Conservation (phyloP, 2,113 vertebrate species). For the Lipophrys pholis region DNA sequence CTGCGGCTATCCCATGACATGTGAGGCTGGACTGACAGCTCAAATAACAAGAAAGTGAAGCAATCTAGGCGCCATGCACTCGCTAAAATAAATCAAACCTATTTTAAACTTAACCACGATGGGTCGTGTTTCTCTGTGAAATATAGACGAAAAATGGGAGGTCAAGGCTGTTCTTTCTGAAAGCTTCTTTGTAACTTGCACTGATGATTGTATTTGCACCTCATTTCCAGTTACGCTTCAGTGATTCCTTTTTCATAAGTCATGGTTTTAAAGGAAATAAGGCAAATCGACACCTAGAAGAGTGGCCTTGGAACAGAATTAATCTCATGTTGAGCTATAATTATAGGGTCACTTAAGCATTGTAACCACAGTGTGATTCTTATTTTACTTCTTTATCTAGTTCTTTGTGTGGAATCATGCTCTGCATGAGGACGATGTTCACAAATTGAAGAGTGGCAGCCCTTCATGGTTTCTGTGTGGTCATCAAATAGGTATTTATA, state of each 20-base stretch:
- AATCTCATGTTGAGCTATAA: conserved; percentile 32
- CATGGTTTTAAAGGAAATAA: neutral
- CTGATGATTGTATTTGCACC: conserved; percentile 5
- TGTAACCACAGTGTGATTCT: conserved; percentile 37
- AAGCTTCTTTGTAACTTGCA: conserved; percentile 15
- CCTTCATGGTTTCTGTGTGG: conserved; percentile 5
- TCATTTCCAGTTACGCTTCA: conserved; percentile 21
- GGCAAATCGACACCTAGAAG: conserved; percentile 2
- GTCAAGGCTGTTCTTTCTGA: conserved; percentile 33
- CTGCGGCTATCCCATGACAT: conserved; percentile 63
- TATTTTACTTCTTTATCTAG: conserved; percentile 9
- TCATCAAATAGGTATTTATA: neutral
- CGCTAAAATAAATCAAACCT: conserved; percentile 79
- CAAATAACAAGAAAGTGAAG: conserved; percentile 82
- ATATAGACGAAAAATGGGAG: conserved; percentile 55
- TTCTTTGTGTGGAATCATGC: conserved; percentile 22
- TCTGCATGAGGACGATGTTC: conserved; percentile 21
- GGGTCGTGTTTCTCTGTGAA: conserved; percentile 69
- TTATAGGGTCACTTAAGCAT: conserved; percentile 28
- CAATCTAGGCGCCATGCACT: conserved; percentile 76
- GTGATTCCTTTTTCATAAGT: conserved; percentile 19
- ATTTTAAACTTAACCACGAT: conserved; percentile 78
- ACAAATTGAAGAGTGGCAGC: neutral
- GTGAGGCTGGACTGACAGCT: conserved; percentile 60
- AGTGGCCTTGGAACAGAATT: conserved; percentile 26